A percentile compares a stretch with the other conserved stretches of the same genome.
Evolutionary conservation across 53 echinoderm and acorn worm species (phyloP).

Genomic region (Holothuria scabra): DNA sequence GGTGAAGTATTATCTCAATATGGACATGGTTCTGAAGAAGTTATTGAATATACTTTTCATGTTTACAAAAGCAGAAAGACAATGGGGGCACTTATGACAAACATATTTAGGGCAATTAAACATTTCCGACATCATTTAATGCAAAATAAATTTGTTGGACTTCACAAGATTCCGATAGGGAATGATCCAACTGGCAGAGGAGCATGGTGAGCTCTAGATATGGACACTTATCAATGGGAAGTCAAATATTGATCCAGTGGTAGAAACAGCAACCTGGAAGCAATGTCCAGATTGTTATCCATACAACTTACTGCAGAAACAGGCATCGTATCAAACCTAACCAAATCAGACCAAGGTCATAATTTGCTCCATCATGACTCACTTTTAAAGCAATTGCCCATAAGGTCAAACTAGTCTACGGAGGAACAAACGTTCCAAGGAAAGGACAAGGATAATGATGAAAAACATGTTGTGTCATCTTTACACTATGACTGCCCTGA

Average conservation of each 20-base stretch:
- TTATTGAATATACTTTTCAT: not conserved
- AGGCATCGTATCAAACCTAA: too few relatives aligned
- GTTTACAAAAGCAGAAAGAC: conserved; percentile 20
- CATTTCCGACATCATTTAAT: conserved; percentile 21
- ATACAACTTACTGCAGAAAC: too few relatives aligned
- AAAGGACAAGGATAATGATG: not conserved
- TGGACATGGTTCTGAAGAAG: not conserved
- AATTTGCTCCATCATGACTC: too few relatives aligned
- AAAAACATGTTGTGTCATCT: not conserved
- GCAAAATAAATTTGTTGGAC: not conserved
- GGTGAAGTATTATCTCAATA: conserved; percentile 40
- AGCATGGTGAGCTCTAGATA: conserved; percentile 56
- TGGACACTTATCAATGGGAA: conserved; percentile 66
- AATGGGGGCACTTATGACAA: conserved; percentile 35
- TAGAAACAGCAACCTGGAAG: conserved; percentile 70
- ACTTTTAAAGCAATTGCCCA: too few relatives aligned
- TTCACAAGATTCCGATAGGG: conserved; percentile 5
- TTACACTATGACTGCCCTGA: not conserved
- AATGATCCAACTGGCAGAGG: conserved; percentile 16
- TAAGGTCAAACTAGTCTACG: too few relatives aligned
- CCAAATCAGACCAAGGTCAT: too few relatives aligned
- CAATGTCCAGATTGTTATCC: conserved; percentile 54
- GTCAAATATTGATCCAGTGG: conserved; percentile 64
- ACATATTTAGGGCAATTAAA: not conserved
- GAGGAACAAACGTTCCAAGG: too few relatives aligned